A percentile compares a stretch with the other conserved stretches of the same genome.
These are phyloP conservation scores for Ovibos moschatus DNA, from an alignment of 2,113 vertebrate species.

Conservation along the genomic window DNA sequence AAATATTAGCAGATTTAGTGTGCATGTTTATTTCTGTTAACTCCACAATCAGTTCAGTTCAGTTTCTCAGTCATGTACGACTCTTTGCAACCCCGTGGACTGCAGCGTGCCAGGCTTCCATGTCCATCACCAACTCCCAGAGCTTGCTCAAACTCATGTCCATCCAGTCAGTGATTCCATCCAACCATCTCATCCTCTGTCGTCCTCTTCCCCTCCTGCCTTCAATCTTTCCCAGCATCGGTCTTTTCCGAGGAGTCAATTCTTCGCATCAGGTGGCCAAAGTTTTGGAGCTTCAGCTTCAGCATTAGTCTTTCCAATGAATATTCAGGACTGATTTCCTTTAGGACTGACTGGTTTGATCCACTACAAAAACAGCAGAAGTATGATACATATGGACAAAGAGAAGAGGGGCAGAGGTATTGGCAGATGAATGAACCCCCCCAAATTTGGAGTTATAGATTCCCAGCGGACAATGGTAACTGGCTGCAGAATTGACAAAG, in stretches of 20 bases:
- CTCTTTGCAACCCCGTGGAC: neutral
- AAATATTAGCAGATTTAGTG: neutral
- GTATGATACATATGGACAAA: neutral
- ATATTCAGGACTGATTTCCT: neutral
- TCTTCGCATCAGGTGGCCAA: neutral
- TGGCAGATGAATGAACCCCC: neutral
- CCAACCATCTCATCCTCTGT: neutral
- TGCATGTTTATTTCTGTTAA: constrained; percentile 22
- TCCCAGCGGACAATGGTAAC: neutral
- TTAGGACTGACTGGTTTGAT: neutral
- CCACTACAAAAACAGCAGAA: neutral
- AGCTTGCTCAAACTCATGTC: neutral
- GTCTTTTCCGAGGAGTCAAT: neutral
- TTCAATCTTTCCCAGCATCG: neutral
- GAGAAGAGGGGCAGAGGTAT: neutral
- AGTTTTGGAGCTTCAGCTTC: neutral
- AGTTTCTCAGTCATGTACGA: neutral
- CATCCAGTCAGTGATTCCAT: neutral
- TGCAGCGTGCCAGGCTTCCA: neutral
- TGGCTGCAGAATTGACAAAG: neutral
- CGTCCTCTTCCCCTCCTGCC: neutral
- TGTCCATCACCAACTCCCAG: neutral
- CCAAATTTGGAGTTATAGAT: neutral
- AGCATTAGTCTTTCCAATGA: neutral
- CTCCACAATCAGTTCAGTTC: neutral